Conservation (phyloP, 2,888 invertebrate genomes). For the Cephus pulcher region DNA sequence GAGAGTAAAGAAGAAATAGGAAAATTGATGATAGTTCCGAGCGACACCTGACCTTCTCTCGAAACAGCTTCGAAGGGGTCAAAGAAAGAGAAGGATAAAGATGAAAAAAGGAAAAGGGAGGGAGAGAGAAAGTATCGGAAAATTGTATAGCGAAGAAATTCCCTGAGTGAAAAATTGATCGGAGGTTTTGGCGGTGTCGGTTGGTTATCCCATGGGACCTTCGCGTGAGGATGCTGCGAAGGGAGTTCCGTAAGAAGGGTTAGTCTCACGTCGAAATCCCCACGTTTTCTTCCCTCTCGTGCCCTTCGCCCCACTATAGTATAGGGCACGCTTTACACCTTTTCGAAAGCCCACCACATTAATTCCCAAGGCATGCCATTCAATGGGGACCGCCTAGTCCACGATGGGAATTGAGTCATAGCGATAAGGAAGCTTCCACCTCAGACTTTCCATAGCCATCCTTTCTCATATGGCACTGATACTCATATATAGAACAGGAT, state of each 20-base stretch:
- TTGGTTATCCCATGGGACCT: neutral
- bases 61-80: constrained; percentile 28
- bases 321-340: neutral
- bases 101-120: neutral
- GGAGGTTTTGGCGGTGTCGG: constrained; percentile 10
- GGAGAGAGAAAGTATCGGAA: constrained; percentile 23
- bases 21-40: constrained; percentile 8
- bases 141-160: constrained; percentile 38
- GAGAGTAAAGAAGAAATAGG: neutral
- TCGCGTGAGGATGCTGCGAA: neutral
- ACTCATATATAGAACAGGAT: neutral
- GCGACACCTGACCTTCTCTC: constrained; percentile 23
- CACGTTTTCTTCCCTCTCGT: neutral
- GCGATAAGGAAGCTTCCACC: neutral
- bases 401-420: neutral
- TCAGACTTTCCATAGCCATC: neutral
- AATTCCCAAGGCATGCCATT: neutral
- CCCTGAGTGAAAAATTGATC: constrained; percentile 53
- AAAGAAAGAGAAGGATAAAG: neutral
- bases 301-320: neutral
- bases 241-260: neutral
- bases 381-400: neutral
- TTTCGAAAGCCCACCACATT: neutral
- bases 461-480: neutral
- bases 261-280: neutral